phyloP scores from a whole-genome alignment of 2,888 invertebrate genomes.

The Heliconius aoede region DNA sequence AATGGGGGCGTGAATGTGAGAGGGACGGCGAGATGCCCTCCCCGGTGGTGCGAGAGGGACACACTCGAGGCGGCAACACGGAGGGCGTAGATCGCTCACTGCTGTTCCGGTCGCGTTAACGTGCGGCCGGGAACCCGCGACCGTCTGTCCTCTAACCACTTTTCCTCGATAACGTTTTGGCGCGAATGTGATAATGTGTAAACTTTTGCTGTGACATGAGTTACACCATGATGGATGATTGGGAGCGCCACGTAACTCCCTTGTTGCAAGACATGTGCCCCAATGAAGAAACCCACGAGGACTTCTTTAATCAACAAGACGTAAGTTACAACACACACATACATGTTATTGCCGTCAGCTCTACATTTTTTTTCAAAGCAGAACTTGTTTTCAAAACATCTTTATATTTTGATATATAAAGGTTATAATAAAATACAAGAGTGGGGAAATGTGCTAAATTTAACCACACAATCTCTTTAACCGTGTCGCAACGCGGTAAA shows the following conservation, averaged over 20 bases:
- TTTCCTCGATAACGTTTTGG: conserved; percentile 62
- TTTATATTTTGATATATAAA: neutral
- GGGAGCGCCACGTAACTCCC: conserved; percentile 85
- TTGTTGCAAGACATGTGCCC: conserved; percentile 84
- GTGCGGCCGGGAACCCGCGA: conserved; percentile 77
- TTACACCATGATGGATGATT: conserved; percentile 80
- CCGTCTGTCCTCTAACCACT: conserved; percentile 31
- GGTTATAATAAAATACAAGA: neutral
- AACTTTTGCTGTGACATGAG: conserved; percentile 57
- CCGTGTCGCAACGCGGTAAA: conserved; percentile 38
- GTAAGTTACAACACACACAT: conserved; percentile 66
- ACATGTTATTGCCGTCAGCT: neutral
- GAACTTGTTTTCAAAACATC: no score
- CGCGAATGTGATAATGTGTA: conserved; percentile 77
- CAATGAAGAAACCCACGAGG: conserved; percentile 81
- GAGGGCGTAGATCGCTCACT: conserved; percentile 83
- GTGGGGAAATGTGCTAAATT: conserved; percentile 30
- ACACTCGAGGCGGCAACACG: conserved; percentile 82
- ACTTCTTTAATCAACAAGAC: conserved; percentile 85
- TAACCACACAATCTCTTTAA: conserved; percentile 36
- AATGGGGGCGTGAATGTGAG: conserved; percentile 79
- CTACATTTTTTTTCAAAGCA: neutral
- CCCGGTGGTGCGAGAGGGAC: conserved; percentile 65
- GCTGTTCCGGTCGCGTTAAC: conserved; percentile 83
- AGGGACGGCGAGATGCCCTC: conserved; percentile 61